A percentile compares a stretch with the other conserved stretches of the same genome.
Evolutionary conservation across 2,113 vertebrate genomes (phyloP).

Genomic region (Platysteira castanea): DNA sequence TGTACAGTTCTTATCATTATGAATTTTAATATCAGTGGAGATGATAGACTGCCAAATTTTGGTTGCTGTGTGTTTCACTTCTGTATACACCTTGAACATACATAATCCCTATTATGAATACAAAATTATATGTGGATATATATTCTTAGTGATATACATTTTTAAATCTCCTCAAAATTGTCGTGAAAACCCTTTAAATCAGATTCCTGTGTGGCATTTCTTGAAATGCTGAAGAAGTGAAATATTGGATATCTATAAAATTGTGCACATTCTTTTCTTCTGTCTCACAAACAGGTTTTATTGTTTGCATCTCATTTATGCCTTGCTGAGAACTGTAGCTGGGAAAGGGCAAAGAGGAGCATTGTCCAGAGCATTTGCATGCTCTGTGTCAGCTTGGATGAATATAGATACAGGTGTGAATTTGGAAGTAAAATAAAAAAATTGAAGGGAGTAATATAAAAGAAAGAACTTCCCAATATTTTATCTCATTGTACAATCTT

Average conservation of each 20-base stretch:
- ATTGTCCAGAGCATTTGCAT: neutral
- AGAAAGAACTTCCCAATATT: neutral
- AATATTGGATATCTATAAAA: neutral
- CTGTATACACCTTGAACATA: neutral
- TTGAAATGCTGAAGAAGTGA: neutral
- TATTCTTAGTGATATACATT: neutral
- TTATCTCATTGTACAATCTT: neutral
- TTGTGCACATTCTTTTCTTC: neutral
- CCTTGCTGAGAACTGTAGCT: neutral
- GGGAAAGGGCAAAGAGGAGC: neutral
- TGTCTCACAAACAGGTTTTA: neutral
- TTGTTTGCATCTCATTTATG: neutral
- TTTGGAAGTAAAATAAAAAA: neutral
- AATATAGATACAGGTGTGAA: neutral
- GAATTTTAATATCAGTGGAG: neutral
- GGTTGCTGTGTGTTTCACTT: neutral
- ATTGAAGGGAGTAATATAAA: neutral
- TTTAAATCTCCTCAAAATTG: neutral
- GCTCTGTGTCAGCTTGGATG: neutral
- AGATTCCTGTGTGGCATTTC: neutral
- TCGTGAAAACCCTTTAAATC: neutral
- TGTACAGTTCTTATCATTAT: neutral
- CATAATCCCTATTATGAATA: neutral
- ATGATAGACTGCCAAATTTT: neutral
- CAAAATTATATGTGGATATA: neutral